Evolutionary conservation across 2,888 invertebrate genomes (phyloP).

Genomic region (Sturmia bella): DNA sequence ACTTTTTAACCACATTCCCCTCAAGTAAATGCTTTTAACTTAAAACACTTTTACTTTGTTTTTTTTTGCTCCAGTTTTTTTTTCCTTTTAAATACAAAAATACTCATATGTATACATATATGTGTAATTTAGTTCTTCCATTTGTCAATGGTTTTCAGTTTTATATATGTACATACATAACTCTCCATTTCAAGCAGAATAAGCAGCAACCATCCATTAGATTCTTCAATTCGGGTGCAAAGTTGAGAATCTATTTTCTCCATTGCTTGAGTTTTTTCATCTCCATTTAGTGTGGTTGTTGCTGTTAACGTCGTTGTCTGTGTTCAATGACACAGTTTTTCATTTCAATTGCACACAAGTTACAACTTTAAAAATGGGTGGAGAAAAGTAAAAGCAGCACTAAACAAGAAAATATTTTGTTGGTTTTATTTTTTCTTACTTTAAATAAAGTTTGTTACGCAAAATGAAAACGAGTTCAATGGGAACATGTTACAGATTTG

Average conservation of each 20-base stretch:
- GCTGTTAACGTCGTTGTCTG: neutral
- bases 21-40: slow-evolving; percentile 12
- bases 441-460: slow-evolving; percentile 39
- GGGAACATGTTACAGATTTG: slow-evolving; percentile 2
- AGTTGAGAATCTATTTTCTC: slow-evolving; percentile 19
- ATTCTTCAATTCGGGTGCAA: slow-evolving; percentile 13
- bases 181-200: neutral
- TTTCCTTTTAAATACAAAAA: neutral
- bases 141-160: slow-evolving; percentile 20
- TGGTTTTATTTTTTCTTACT: slow-evolving; percentile 3
- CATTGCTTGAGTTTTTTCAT: slow-evolving; percentile 1
- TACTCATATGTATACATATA: too few species aligned
- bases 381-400: neutral
- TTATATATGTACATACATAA: neutral
- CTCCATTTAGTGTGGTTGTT: slow-evolving; percentile 2
- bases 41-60: slow-evolving; percentile 9
- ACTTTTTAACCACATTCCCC: neutral
- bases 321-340: slow-evolving; percentile 51
- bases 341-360: slow-evolving; percentile 22
- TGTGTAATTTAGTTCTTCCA: neutral
- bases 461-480: slow-evolving; percentile 17
- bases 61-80: neutral
- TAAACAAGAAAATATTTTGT: slow-evolving; percentile 6
- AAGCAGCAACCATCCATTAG: neutral
- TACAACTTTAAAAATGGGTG: slow-evolving; percentile 21